A percentile compares a stretch with the other conserved stretches of the same genome.
These are phyloP conservation scores for Tigriopus californicus DNA, from an alignment of 2,888 invertebrate genomes.

Conservation along the genomic window DNA sequence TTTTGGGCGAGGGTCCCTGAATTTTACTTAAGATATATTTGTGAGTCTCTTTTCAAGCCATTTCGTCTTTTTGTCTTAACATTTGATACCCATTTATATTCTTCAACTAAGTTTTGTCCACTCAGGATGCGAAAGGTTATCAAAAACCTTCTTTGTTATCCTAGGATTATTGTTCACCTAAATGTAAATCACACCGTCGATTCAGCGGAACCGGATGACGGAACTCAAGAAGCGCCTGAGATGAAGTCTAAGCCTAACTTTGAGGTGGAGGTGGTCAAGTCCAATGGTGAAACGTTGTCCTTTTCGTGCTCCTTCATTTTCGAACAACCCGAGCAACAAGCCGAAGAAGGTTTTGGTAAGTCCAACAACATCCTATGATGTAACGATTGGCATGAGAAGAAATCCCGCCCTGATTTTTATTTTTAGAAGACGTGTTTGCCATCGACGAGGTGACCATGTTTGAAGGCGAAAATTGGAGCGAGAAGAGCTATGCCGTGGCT, in stretches of 20 bases:
- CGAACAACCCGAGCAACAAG: slow-evolving; percentile 13
- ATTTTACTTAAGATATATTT: no score
- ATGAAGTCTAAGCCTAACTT: slow-evolving; percentile 83
- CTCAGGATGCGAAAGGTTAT: not conserved
- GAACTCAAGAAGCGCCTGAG: slow-evolving; percentile 38
- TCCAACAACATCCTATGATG: not conserved
- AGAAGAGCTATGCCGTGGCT: slow-evolving; percentile 45
- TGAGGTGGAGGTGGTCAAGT: slow-evolving; percentile 62
- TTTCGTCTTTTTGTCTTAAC: no score
- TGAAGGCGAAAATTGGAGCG: slow-evolving; percentile 56
- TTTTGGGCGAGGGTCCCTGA: no score
- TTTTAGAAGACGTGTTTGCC: slow-evolving; percentile 65
- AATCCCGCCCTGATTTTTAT: not conserved
- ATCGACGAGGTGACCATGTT: slow-evolving; percentile 83
- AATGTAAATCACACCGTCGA: slow-evolving; percentile 91
- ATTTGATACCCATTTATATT: no score
- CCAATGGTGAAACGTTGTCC: slow-evolving; percentile 48
- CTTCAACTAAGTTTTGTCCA: no score
- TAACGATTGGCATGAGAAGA: not conserved
- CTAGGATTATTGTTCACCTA: slow-evolving; percentile 53
- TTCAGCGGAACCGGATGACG: slow-evolving; percentile 18
- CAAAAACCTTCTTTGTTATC: slow-evolving; percentile 21
- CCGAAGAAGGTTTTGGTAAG: not conserved
- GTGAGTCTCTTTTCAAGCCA: no score
- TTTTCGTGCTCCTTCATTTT: slow-evolving; percentile 62